Evolutionary conservation across 2,888 invertebrate genomes (phyloP), one percentile per base, ranked within the genome.

Genomic region (Epicampocera succincta): DNA sequence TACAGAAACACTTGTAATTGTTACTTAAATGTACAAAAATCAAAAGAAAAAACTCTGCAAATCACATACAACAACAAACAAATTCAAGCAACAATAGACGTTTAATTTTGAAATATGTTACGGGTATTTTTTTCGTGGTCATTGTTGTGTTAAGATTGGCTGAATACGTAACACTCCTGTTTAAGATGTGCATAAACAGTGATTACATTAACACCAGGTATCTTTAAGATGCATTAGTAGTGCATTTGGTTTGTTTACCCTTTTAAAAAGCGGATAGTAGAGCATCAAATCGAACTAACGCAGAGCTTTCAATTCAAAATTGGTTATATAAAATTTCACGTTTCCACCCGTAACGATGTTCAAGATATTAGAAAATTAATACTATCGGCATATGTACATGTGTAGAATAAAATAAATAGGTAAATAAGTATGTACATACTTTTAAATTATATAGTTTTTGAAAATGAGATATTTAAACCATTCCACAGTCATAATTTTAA

Each of bases 41-140:
- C 5, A 25, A 25, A 25, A 25, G 5, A 33, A 33, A 33, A 33
- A 8, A 33, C 33, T 1, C 33, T 33, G n/a, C 72, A 69, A 33
- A 56, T 19, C 25, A 25, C 21, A 19, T 19, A 21, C 69, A 58
- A 19, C 11, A 58, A 19, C 44, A 68, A 33, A 33, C 8, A 33
- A 33, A 3, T 6, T 33, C 33, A 33, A 33, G 11, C 21, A 65
- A 48, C 40, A 52, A 71, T 50, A 77, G 54, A 50, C 29, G 44
- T 58, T 44, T 56, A 60, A 33, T 52, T 44, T 80, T 77, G 72
- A 65, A 77, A 81, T 81, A 50, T 42, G 56, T 74, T 68, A 71
- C 40, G 48, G 68, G 15, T 60, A 65, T 25, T 56, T 76, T 33
- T 76, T 56, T 46, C 42, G 3, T 40, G 56, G 21, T 73, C 73